Conservation (phyloP, 2,113 vertebrate genomes). For the Marmota monax region DNA sequence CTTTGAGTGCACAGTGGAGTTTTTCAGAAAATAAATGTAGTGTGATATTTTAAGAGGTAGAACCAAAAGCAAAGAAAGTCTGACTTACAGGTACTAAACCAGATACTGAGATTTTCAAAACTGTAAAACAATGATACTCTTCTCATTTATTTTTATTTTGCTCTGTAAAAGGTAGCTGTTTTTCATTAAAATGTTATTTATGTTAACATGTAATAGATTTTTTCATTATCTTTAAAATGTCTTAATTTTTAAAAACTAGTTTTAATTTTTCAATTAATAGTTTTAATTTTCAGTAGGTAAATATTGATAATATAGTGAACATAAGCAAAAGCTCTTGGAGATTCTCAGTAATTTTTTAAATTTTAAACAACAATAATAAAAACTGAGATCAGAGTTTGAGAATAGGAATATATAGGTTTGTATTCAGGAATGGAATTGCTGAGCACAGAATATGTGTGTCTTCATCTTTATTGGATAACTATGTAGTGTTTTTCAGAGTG, state of each 20-base stretch:
- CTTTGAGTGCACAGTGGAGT: not conserved
- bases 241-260: not conserved
- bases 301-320: not conserved
- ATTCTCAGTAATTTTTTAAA: not conserved
- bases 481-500: not conserved
- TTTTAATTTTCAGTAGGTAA: slow-evolving; percentile 49
- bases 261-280: not conserved
- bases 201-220: slow-evolving; percentile 5
- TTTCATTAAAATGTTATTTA: slow-evolving; percentile 35
- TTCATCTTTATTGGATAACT: not conserved
- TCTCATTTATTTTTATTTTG: slow-evolving; percentile 33
- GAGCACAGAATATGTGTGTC: not conserved
- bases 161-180: slow-evolving; percentile 39
- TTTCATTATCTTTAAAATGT: slow-evolving; percentile 29
- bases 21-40: slow-evolving; percentile 25
- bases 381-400: not conserved
- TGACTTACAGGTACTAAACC: not conserved
- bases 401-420: not conserved
- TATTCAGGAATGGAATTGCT: not conserved
- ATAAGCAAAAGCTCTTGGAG: slow-evolving; percentile 26
- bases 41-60: not conserved
- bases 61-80: slow-evolving; percentile 8
- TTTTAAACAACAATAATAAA: not conserved
- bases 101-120: slow-evolving; percentile 52
- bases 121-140: not conserved